Evolutionary conservation across 1,140 invertebrate species (phyloP).

Genomic region (Metopolophium dirhodum): DNA sequence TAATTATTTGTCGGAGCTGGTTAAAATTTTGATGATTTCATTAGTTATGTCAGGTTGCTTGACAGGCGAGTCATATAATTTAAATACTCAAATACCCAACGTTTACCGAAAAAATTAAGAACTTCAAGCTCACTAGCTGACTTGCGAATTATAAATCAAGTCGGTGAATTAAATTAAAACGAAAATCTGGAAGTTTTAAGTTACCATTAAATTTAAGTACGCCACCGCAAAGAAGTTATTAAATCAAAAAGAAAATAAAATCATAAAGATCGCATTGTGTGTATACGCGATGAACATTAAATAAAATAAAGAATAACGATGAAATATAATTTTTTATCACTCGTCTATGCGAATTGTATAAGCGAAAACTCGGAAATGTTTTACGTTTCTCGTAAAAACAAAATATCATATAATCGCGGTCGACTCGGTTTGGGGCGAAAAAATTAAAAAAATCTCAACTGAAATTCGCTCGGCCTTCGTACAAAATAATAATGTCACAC

Average conservation of each 20-base stretch:
- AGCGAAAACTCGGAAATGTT: background rate
- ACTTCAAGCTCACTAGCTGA: background rate
- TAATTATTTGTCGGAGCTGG: background rate
- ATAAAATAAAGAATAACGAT: conserved; percentile 9
- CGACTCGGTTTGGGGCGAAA: background rate
- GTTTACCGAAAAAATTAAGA: background rate
- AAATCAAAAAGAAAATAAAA: background rate
- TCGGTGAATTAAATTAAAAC: background rate
- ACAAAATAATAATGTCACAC: background rate
- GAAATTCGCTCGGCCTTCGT: background rate
- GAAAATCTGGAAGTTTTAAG: background rate
- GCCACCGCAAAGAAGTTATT: background rate
- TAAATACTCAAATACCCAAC: background rate
- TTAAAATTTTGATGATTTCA: background rate
- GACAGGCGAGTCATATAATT: too few relatives aligned
- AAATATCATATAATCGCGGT: background rate
- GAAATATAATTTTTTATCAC: background rate
- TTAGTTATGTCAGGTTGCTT: background rate
- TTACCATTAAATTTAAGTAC: background rate
- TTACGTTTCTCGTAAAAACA: background rate
- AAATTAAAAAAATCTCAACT: background rate
- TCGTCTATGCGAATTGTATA: background rate
- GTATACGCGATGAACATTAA: background rate
- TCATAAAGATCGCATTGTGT: background rate
- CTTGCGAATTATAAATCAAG: conserved; percentile 13